These are phyloP conservation scores for Callosobruchus maculatus DNA, from an alignment of 2,888 invertebrate genomes.

Conservation along the genomic window DNA sequence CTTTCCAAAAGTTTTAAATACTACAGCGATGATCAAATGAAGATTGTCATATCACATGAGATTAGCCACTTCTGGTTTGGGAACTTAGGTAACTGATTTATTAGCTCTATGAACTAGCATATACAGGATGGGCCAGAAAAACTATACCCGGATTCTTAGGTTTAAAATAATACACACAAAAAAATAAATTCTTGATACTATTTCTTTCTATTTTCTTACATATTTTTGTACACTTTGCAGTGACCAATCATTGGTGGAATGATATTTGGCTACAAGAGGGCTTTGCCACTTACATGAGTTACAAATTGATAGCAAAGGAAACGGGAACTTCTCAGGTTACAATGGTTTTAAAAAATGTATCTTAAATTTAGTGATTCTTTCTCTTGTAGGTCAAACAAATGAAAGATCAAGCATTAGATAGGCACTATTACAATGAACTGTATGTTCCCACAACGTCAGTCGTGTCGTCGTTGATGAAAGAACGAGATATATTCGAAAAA, in stretches of 20 bases:
- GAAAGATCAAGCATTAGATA: constrained; percentile 14
- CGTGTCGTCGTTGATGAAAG: constrained; percentile 14
- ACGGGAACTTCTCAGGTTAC: constrained; percentile 5
- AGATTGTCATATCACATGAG: constrained; percentile 30
- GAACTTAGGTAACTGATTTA: constrained; percentile 35
- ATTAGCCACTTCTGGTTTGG: constrained; percentile 38
- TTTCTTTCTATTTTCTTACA: too few relatives aligned
- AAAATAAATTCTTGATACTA: too few relatives aligned
- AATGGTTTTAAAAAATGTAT: background rate
- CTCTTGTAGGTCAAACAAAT: constrained; percentile 12
- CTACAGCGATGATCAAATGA: constrained; percentile 20
- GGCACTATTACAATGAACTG: constrained; percentile 15
- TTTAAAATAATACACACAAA: too few relatives aligned
- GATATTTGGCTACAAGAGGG: constrained; percentile 38
- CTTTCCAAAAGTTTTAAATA: constrained; percentile 15
- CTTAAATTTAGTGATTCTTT: background rate
- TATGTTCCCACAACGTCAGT: constrained; percentile 9
- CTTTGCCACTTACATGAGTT: constrained; percentile 31
- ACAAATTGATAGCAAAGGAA: constrained; percentile 19
- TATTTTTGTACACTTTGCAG: constrained; percentile 19
- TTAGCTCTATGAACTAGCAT: too few relatives aligned
- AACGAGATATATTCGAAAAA: constrained; percentile 11
- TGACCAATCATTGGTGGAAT: constrained; percentile 36
- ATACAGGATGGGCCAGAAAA: too few relatives aligned
- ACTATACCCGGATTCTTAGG: too few relatives aligned